These are phyloP conservation scores for Drosophila mayaguana DNA, from an alignment of 2,888 invertebrate genomes.

Conservation along the genomic window DNA sequence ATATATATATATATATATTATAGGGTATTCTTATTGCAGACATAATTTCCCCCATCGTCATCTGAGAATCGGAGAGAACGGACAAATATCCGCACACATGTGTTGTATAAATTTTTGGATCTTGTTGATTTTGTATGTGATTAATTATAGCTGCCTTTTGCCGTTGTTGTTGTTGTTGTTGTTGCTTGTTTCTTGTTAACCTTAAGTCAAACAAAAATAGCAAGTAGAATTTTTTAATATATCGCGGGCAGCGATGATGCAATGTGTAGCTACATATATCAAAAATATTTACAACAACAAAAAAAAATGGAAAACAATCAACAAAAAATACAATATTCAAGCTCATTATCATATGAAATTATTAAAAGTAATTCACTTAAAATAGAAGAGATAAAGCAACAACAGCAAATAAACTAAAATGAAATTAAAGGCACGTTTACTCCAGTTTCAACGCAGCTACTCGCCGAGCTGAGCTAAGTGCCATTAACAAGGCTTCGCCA, in stretches of 20 bases:
- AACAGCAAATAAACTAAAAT: conserved; percentile 15
- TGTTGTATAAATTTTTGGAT: conserved; percentile 53
- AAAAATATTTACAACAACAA: conserved; percentile 13
- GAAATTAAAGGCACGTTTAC: conserved; percentile 75
- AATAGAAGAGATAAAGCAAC: neutral
- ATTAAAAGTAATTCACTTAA: conserved; percentile 64
- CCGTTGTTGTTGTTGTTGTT: conserved; percentile 24
- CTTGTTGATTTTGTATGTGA: conserved; percentile 63
- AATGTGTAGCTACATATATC: conserved; percentile 50
- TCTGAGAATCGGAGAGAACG: conserved; percentile 46
- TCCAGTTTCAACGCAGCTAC: conserved; percentile 68
- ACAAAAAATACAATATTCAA: conserved; percentile 2
- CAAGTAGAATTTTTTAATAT: conserved; percentile 75
- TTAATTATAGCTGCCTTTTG: conserved; percentile 50
- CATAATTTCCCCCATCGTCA: conserved; percentile 52
- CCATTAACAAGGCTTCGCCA: conserved; percentile 64
- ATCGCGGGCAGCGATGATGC: conserved; percentile 72
- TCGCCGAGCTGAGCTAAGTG: conserved; percentile 65
- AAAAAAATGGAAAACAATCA: too few relatives aligned
- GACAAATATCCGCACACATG: conserved; percentile 33
- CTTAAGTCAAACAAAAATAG: conserved; percentile 73
- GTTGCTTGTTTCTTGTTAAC: conserved; percentile 69
- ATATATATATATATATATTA: neutral
- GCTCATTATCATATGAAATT: conserved; percentile 73
- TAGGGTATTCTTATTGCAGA: conserved; percentile 23